These are phyloP conservation scores for Leptosomus discolor DNA, from an alignment of 2,113 vertebrate species.

Conservation along the genomic window DNA sequence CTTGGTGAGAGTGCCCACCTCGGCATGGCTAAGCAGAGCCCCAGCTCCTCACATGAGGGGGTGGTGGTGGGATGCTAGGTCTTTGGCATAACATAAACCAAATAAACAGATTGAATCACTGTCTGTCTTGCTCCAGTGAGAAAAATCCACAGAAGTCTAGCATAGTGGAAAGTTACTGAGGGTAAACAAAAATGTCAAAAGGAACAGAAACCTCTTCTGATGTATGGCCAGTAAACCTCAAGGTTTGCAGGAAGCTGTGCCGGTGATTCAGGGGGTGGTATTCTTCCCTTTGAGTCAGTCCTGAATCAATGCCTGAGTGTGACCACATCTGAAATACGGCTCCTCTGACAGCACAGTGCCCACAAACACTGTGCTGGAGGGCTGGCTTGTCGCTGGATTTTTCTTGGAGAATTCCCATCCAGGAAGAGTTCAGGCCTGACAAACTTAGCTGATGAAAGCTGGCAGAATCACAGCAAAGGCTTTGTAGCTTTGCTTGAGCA, in stretches of 20 bases:
- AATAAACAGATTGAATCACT: neutral
- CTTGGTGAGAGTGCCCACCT: neutral
- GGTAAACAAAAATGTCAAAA: slow-evolving; percentile 11
- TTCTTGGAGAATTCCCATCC: slow-evolving; percentile 48
- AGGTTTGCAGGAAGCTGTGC: slow-evolving; percentile 24
- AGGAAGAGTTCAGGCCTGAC: neutral
- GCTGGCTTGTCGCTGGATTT: neutral
- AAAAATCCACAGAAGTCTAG: neutral
- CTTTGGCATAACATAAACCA: neutral
- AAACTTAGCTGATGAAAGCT: neutral
- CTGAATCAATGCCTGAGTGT: neutral
- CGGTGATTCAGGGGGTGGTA: slow-evolving; percentile 50
- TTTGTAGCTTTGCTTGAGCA: slow-evolving; percentile 42
- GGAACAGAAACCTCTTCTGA: slow-evolving; percentile 25
- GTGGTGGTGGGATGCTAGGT: neutral
- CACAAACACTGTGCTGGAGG: neutral
- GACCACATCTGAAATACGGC: slow-evolving; percentile 63
- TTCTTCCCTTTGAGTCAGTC: slow-evolving; percentile 67
- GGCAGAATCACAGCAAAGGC: slow-evolving; percentile 22
- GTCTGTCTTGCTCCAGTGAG: neutral
- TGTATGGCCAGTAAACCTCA: slow-evolving; percentile 49
- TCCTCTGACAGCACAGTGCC: neutral
- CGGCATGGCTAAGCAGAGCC: neutral
- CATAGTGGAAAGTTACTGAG: slow-evolving; percentile 45
- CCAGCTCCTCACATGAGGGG: neutral